A percentile compares a stretch with the other conserved stretches of the same genome.
These are phyloP conservation scores for Rhinella marina DNA, from an alignment of 2,797 vertebrate genomes.

Conservation along the genomic window DNA sequence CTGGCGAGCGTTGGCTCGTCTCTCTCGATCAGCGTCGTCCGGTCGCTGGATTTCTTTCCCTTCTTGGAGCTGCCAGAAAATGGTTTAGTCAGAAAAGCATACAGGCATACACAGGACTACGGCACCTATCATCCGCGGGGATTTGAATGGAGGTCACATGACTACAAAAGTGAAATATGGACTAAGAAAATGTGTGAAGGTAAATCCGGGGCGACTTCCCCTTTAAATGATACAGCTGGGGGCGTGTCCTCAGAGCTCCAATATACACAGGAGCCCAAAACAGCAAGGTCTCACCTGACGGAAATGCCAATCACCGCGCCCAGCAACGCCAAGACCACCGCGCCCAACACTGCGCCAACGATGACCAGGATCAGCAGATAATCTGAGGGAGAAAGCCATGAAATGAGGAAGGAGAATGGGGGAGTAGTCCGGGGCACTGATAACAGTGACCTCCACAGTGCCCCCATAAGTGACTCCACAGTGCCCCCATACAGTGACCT, in stretches of 20 bases:
- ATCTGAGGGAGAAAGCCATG: conserved; percentile 61
- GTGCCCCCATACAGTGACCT: neutral
- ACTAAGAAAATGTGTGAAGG: no score
- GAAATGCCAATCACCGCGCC: conserved; percentile 42
- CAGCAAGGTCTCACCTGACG: conserved; percentile 25
- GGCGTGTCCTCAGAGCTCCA: no score
- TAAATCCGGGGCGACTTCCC: no score
- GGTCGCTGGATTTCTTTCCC: conserved; percentile 54
- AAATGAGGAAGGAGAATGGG: neutral
- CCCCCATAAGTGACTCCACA: neutral
- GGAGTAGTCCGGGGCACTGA: neutral
- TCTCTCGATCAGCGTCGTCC: conserved; percentile 63
- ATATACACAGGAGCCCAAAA: no score
- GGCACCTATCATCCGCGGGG: neutral
- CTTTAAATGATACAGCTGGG: no score
- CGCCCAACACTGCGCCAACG: conserved; percentile 66
- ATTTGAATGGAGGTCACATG: neutral
- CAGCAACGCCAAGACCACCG: conserved; percentile 64
- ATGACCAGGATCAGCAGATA: conserved; percentile 72
- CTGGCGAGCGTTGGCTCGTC: neutral
- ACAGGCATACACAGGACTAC: neutral
- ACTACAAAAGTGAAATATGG: neutral
- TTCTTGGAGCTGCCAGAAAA: conserved; percentile 65
- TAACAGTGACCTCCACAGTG: neutral
- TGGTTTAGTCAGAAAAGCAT: neutral